phyloP scores from a whole-genome alignment of 2,888 invertebrate genomes.

The Eustalomyia histrio region DNA sequence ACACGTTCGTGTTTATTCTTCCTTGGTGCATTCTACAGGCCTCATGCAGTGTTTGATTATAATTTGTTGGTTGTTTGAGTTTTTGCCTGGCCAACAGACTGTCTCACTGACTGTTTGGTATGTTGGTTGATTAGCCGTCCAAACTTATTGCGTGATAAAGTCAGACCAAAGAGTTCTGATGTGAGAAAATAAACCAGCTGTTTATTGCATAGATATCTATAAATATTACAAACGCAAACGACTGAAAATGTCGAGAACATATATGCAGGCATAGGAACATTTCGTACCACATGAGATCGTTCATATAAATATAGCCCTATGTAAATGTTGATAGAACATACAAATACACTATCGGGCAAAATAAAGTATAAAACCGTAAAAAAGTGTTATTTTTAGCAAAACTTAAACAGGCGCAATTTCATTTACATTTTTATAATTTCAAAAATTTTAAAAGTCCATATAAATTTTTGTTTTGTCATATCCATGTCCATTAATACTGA shows the following conservation, averaged over 20 bases:
- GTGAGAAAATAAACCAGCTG: conserved; percentile 18
- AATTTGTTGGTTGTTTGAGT: neutral
- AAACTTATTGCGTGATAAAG: neutral
- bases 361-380: too few relatives aligned
- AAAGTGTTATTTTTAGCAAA: too few relatives aligned
- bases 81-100: neutral
- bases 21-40: conserved; percentile 6
- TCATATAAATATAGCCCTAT: neutral
- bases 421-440: too few relatives aligned
- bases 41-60: conserved; percentile 16
- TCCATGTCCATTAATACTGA: too few relatives aligned
- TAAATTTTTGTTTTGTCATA: too few relatives aligned
- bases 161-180: conserved; percentile 7
- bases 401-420: too few relatives aligned
- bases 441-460: too few relatives aligned
- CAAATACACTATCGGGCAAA: too few relatives aligned
- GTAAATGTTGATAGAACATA: neutral
- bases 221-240: neutral
- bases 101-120: too few relatives aligned
- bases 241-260: neutral
- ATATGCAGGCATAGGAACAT: neutral
- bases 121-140: too few relatives aligned
- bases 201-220: conserved; percentile 26
- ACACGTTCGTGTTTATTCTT: conserved; percentile 13
- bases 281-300: neutral